Base-by-base conservation (phyloP, 1,140 invertebrate species). In the Pseudomyrmex dendroicus region DNA sequence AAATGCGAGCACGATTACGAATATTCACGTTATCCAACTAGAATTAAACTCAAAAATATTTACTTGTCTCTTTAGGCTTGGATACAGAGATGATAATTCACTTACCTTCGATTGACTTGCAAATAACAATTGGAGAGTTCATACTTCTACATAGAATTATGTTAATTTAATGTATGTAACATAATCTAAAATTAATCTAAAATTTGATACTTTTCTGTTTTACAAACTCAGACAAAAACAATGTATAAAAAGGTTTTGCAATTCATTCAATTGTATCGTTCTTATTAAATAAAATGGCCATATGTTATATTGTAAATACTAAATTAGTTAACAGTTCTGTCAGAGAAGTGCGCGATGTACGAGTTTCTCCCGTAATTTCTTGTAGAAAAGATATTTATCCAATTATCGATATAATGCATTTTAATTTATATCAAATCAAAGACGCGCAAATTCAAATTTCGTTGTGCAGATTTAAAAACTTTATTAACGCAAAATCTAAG, bases 371-470 rank as follows among this genome's bases (percentile, higher is more conserved):
- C 20, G 48, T 7, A 9, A 70, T 83, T 77, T 67, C 9, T 7
- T 44, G 17, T 22, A 20, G 48, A 73, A 20, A 48, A 22, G 57
- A 17, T 9, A 61, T 72, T 84, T 70, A 15, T 56, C 46, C 46
- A 64, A 70, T 68, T 15, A 57, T 46, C 54, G 57, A 46, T 17
- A 10, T 52, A 22, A 72, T 86, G 84, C 86, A 87, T 86, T 87
- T 86, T 35, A 35, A 35, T 35, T 82, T 54, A 78, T 52, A 62
- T 82, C 80, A 22, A 20, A 78, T 67, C n/a, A 15, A 61, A 12
- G 25, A 72, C 22, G n/a, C 20, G 61, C 48, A 50, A 64, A 61
- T 72, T 68, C 48, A 17, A 3, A 5, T 7, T 20, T 20, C 20
- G n/a, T 76, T 7, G n/a, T 76, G 52, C 25, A 44, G n/a, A 73